Conservation (phyloP, 2,797 vertebrate species). For the Microctenopoma stevenorrisi region DNA sequence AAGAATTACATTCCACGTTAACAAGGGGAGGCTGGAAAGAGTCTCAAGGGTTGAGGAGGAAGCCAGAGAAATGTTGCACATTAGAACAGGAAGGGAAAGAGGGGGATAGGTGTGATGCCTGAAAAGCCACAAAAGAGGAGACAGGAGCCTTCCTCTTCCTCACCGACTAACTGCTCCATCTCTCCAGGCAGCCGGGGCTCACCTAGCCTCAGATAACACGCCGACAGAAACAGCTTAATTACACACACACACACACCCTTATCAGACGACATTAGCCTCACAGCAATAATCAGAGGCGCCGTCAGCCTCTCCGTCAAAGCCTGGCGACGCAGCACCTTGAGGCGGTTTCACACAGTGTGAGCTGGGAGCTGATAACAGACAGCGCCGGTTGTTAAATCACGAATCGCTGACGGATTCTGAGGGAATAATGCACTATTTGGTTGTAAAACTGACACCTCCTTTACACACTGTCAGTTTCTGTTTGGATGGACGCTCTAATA, state of each 20-base stretch:
- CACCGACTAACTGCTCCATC: conserved; percentile 70
- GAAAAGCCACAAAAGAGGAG: conserved; percentile 38
- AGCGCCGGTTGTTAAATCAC: conserved; percentile 72
- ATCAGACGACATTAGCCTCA: conserved; percentile 79
- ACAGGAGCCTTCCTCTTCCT: conserved; percentile 39
- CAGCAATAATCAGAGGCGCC: conserved; percentile 74
- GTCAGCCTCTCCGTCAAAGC: conserved; percentile 71
- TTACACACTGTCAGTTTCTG: conserved; percentile 50
- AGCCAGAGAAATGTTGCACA: conserved; percentile 9
- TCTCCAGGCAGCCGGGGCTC: conserved; percentile 63
- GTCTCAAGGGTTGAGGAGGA: conserved; percentile 7
- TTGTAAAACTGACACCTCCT: conserved; percentile 69
- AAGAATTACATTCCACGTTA: conserved; percentile 9
- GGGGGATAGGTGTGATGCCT: conserved; percentile 17
- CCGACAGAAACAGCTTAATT: conserved; percentile 79
- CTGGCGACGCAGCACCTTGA: conserved; percentile 66
- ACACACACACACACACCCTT: conserved; percentile 69
- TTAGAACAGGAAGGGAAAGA: conserved; percentile 19
- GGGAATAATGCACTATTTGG: conserved; percentile 60
- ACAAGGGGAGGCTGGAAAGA: background rate
- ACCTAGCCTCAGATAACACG: conserved; percentile 74
- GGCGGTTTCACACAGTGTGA: conserved; percentile 64
- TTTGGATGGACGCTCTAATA: conserved; percentile 52
- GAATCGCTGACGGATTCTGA: conserved; percentile 74
- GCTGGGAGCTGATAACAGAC: conserved; percentile 74